Percentiles rank a stretch among this genome's conserved stretches.
These are phyloP conservation scores for Tamandua tetradactyla DNA, from an alignment of 2,797 vertebrate species.

Conservation along the genomic window DNA sequence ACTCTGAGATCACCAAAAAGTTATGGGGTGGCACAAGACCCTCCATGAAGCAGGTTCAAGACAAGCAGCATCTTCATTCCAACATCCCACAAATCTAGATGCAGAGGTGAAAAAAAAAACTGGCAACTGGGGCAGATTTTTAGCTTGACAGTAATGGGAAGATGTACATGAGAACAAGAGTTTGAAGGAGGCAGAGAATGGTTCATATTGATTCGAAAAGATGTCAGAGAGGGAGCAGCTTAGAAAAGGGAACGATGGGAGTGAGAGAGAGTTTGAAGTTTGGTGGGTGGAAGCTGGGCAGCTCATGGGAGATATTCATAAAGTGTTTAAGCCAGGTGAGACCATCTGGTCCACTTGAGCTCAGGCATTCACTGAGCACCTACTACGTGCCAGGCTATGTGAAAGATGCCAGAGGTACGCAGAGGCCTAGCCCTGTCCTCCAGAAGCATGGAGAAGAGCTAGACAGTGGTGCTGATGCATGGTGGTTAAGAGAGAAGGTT, in stretches of 20 bases:
- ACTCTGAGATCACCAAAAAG: not conserved
- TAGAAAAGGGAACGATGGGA: too few relatives aligned
- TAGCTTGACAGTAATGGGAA: not conserved
- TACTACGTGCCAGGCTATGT: not conserved
- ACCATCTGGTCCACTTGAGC: not conserved
- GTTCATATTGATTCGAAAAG: not conserved
- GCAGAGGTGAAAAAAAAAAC: not conserved
- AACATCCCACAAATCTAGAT: not conserved
- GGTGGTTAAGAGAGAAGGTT: not conserved
- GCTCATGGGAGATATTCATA: not conserved
- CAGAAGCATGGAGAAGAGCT: not conserved
- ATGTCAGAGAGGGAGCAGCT: not conserved
- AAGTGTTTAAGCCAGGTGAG: not conserved
- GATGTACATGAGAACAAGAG: not conserved
- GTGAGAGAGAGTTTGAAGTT: not conserved
- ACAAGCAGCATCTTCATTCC: not conserved
- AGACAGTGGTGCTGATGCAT: too few relatives aligned
- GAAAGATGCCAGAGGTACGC: not conserved
- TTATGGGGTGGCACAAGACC: not conserved
- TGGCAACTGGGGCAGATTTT: not conserved
- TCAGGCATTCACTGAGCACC: not conserved
- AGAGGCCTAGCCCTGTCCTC: not conserved
- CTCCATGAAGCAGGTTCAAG: not conserved
- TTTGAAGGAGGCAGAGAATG: not conserved
- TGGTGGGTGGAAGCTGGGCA: not conserved